These are phyloP conservation scores for Nebria ingens DNA, from an alignment of 1,140 invertebrate genomes.

Conservation along the genomic window DNA sequence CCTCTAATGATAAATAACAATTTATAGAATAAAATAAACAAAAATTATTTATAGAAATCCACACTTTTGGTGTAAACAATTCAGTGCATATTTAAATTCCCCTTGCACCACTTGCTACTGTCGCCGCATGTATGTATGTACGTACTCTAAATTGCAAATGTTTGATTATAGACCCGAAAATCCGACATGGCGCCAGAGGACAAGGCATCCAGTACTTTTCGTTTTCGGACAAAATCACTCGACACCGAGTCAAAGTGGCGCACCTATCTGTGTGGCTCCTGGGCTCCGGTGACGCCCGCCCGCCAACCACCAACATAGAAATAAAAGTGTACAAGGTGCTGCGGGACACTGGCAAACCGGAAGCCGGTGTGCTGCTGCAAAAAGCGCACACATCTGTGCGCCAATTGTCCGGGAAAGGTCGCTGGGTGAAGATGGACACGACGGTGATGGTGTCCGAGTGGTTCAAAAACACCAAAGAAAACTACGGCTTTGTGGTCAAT, in stretches of 20 bases:
- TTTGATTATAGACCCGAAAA: slow-evolving; percentile 33
- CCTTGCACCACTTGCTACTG: no score
- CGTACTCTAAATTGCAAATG: no score
- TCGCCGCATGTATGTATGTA: no score
- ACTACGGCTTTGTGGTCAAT: slow-evolving; percentile 63
- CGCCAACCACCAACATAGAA: slow-evolving; percentile 17
- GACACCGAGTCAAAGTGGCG: slow-evolving; percentile 37
- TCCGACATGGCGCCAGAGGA: slow-evolving; percentile 30
- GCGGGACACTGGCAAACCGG: background rate
- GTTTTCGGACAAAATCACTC: slow-evolving; percentile 38
- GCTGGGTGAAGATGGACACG: slow-evolving; percentile 64
- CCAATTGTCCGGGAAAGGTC: slow-evolving; percentile 39
- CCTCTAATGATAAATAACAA: no score
- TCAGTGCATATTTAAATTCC: no score
- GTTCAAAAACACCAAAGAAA: slow-evolving; percentile 59
- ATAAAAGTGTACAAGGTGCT: slow-evolving; percentile 28
- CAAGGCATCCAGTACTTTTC: slow-evolving; percentile 39
- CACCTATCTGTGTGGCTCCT: slow-evolving; percentile 39
- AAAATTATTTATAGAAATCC: no score
- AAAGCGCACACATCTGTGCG: slow-evolving; percentile 6
- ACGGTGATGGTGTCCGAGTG: slow-evolving; percentile 65
- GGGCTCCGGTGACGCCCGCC: slow-evolving; percentile 20
- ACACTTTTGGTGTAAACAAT: no score
- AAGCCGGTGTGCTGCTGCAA: background rate
- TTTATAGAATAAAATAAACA: no score